Base-by-base conservation (phyloP, 2,888 invertebrate genomes). In the Crematogaster levior region DNA sequence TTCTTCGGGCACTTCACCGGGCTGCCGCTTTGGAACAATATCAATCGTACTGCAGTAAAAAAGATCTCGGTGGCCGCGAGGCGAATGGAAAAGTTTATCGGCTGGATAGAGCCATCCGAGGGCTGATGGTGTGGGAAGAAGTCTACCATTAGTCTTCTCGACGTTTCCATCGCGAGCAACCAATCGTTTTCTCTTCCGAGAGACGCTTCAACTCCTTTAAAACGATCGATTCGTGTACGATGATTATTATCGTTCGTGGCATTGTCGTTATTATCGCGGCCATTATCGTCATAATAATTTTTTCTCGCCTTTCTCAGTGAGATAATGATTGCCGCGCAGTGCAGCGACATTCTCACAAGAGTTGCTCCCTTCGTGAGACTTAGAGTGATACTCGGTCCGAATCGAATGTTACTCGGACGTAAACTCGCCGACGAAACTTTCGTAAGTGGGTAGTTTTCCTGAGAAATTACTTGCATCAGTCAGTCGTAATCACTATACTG, bases 391-490 rank as follows among this genome's bases (percentile, higher is more conserved):
- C 51, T 48, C 48, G 37, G 34, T 60, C 63, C 56, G 75, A 82
- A 88, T 87, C 88, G 87, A 86, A 86, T 87, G 84, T 86, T 85
- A 68, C 70, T 58, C 74, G 84, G 68, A 83, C 84, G 83, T 90
- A 87, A 87, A 86, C 84, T 87, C 80, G 72, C 84, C 81, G 86
- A 86, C 87, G 88, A 89, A 91, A 91, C 87, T 90, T 91, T 83
- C 79, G 83, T 84, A 87, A 88, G 88, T 88, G 86, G 85, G 88
- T 89, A 90, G 89, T 91, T 92, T 90, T 86, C 84, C 65, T 88
- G 90, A 91, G 90, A 91, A 91, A 92, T 91, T 85, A 89, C 89
- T 84, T 79, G 83, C 91, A 91, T 92, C 90, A 88, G 90, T 91
- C 91, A 88, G 85, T 88, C 90, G 90, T 92, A 92, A 92, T 91